A percentile compares a stretch with the other conserved stretches of the same genome.
phyloP scores from a whole-genome alignment of 2,888 invertebrate genomes.

The Xestia ashworthii region DNA sequence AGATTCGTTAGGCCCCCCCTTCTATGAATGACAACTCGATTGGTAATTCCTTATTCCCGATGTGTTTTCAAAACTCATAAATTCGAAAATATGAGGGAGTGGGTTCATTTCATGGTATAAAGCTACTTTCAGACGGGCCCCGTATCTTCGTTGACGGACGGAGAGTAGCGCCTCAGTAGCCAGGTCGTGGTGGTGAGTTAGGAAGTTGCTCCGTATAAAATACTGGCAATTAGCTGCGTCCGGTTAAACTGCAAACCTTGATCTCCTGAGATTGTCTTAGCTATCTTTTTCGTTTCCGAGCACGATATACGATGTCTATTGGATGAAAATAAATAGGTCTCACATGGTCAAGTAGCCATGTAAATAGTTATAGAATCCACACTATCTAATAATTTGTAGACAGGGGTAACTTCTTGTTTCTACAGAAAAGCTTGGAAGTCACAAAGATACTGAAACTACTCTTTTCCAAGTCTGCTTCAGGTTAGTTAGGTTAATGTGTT shows the following conservation, averaged over 20 bases:
- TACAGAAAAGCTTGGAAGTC: slow-evolving; percentile 17
- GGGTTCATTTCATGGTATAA: too few species aligned
- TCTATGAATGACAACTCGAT: too few species aligned
- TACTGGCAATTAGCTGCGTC: background rate
- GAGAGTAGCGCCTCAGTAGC: too few species aligned
- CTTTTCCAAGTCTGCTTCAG: slow-evolving; percentile 15
- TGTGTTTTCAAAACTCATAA: too few species aligned
- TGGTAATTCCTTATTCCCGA: too few species aligned
- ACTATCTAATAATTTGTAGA: background rate
- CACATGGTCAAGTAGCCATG: background rate
- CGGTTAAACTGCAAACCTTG: background rate
- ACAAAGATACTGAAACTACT: slow-evolving; percentile 15
- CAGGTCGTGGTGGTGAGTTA: background rate
- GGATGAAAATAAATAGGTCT: background rate
- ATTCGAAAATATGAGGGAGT: too few species aligned
- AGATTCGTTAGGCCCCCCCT: too few species aligned
- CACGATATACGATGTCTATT: background rate
- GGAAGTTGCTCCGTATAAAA: background rate
- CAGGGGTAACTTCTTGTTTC: background rate
- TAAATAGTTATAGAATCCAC: background rate
- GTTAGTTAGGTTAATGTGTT: slow-evolving; percentile 50
- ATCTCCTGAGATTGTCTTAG: background rate
- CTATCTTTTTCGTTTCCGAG: background rate
- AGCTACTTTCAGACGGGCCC: too few species aligned
- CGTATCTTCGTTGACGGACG: too few species aligned